Conservation (phyloP, 2,797 vertebrate species). For the Cynodonichthys magdalenae region DNA sequence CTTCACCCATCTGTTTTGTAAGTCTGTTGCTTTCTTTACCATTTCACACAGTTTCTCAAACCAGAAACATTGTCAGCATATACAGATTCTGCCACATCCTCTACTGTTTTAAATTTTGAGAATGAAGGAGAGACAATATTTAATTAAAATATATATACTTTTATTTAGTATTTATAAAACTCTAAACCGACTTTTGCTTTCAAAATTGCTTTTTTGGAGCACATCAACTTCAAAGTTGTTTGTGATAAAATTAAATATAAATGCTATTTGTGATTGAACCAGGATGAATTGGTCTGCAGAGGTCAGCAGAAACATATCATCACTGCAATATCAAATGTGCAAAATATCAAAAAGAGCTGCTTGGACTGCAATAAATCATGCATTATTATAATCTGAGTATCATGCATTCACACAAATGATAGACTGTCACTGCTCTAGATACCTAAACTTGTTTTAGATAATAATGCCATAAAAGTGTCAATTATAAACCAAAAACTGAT, state of each 20-base stretch:
- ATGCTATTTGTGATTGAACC: neutral
- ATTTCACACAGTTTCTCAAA: conserved; percentile 4
- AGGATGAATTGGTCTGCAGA: neutral
- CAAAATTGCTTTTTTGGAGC: neutral
- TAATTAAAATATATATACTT: too few species aligned
- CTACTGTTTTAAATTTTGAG: too few species aligned
- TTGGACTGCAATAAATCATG: neutral
- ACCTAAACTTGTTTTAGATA: neutral
- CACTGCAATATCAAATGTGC: neutral
- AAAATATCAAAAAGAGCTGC: neutral
- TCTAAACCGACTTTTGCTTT: neutral
- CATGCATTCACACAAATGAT: neutral
- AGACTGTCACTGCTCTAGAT: neutral
- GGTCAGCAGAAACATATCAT: neutral
- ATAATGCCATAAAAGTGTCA: neutral
- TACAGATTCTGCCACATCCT: neutral
- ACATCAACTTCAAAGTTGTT: neutral
- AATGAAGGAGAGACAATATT: too few species aligned
- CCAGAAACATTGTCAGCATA: conserved; percentile 8
- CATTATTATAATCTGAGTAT: neutral
- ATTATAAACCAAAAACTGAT: neutral
- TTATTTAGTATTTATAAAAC: neutral
- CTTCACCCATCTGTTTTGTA: conserved; percentile 1
- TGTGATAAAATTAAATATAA: neutral
- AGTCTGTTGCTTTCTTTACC: conserved; percentile 3